These are phyloP conservation scores for Boulengeromyrus knoepffleri DNA, from an alignment of 2,113 vertebrate species.

Conservation along the genomic window DNA sequence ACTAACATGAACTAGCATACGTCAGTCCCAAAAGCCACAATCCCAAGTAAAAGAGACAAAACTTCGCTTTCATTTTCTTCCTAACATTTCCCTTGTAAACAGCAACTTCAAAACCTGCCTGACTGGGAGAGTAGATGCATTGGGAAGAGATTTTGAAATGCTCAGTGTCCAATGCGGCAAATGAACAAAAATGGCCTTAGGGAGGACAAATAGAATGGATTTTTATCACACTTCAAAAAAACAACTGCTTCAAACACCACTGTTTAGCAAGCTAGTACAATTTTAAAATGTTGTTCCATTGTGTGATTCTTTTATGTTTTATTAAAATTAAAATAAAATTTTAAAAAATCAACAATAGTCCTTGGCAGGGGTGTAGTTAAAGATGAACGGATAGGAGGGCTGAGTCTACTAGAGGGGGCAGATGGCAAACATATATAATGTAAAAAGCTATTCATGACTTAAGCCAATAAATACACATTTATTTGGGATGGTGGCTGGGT, in stretches of 20 bases:
- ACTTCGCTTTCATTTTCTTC: background rate
- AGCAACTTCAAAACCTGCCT: background rate
- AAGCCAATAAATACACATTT: background rate
- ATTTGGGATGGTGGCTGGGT: background rate
- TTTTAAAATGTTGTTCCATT: no score
- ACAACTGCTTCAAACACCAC: background rate
- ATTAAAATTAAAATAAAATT: no score
- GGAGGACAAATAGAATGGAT: background rate
- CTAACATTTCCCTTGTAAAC: background rate
- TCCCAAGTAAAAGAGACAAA: background rate
- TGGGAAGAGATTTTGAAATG: background rate
- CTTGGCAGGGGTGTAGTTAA: background rate
- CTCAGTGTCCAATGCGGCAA: background rate
- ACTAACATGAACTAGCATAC: background rate
- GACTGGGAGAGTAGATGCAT: background rate
- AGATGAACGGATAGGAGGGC: background rate
- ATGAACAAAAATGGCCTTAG: background rate
- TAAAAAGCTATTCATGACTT: background rate
- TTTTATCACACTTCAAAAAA: background rate
- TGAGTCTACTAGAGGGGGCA: no score
- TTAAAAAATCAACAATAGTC: background rate
- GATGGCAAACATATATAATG: background rate
- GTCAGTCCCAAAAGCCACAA: background rate
- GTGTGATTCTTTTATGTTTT: background rate
- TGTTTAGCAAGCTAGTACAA: no score